Conservation (phyloP, 2,113 vertebrate species). For the Bungarus multicinctus region DNA sequence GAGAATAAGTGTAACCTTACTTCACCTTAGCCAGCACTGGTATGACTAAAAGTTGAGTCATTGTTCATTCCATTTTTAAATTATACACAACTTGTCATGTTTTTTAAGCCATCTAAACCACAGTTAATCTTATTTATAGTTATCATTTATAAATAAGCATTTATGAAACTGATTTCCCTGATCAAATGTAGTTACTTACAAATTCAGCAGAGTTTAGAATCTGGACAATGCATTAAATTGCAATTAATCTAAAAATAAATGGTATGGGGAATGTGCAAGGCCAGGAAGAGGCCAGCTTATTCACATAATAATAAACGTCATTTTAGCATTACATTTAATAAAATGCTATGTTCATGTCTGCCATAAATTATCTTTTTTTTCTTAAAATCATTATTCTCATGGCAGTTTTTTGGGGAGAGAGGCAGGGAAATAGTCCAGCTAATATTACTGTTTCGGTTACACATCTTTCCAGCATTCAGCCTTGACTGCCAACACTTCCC, state of each 20-base stretch:
- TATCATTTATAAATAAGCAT: not conserved
- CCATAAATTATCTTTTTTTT: not conserved
- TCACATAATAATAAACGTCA: not conserved
- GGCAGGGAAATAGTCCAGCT: not conserved
- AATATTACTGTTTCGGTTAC: not conserved
- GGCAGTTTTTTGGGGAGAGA: not conserved
- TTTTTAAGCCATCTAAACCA: not conserved
- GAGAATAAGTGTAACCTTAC: not conserved
- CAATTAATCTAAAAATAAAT: not conserved
- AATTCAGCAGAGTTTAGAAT: not conserved
- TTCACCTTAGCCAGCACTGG: not conserved
- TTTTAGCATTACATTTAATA: not conserved
- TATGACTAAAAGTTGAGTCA: not conserved
- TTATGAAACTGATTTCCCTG: not conserved
- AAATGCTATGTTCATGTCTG: not conserved
- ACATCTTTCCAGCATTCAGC: not conserved
- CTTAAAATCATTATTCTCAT: not conserved
- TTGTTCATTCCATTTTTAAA: not conserved
- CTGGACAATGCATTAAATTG: not conserved
- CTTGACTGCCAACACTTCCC: not conserved
- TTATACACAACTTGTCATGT: not conserved
- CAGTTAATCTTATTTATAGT: not conserved
- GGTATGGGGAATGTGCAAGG: not conserved
- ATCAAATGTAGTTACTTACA: not conserved
- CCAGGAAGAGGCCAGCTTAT: not conserved